Evolutionary conservation across 2,113 vertebrate genomes (phyloP).

Genomic region (Micromys minutus): DNA sequence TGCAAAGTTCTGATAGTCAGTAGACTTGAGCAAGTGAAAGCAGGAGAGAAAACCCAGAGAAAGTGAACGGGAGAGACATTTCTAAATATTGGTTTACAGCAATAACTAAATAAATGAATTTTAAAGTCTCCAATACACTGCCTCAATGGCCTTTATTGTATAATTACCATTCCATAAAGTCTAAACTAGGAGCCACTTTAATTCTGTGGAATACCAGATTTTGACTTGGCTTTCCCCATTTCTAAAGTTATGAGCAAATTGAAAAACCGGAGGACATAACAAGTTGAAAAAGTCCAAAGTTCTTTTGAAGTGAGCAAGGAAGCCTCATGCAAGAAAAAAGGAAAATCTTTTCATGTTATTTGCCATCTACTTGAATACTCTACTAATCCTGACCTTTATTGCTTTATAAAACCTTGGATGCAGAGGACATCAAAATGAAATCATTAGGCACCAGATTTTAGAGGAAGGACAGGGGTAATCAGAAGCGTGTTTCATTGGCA

Average conservation of each 20-base stretch:
- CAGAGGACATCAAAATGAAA: slow-evolving; percentile 36
- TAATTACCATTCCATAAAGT: slow-evolving; percentile 48
- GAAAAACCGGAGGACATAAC: neutral
- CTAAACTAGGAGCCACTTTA: slow-evolving; percentile 61
- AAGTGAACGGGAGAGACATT: neutral
- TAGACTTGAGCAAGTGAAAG: neutral
- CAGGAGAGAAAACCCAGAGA: neutral
- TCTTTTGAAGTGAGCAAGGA: neutral
- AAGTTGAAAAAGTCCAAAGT: slow-evolving; percentile 12
- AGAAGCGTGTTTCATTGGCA: neutral
- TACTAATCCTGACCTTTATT: slow-evolving; percentile 42
- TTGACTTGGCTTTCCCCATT: slow-evolving; percentile 49
- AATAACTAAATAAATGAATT: neutral
- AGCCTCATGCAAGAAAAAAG: neutral
- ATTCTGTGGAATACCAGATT: slow-evolving; percentile 45
- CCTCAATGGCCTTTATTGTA: neutral
- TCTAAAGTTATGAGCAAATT: slow-evolving; percentile 26
- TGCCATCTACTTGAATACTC: neutral
- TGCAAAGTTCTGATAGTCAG: slow-evolving; percentile 8
- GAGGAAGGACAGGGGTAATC: slow-evolving; percentile 30
- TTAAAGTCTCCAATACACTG: neutral
- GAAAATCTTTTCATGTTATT: slow-evolving; percentile 49
- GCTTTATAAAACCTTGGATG: slow-evolving; percentile 36
- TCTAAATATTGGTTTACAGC: neutral
- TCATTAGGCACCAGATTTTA: neutral